A percentile compares a stretch with the other conserved stretches of the same genome.
These are phyloP conservation scores for Lutjanus argentimaculatus DNA, from an alignment of 2,797 vertebrate genomes.

Conservation along the genomic window DNA sequence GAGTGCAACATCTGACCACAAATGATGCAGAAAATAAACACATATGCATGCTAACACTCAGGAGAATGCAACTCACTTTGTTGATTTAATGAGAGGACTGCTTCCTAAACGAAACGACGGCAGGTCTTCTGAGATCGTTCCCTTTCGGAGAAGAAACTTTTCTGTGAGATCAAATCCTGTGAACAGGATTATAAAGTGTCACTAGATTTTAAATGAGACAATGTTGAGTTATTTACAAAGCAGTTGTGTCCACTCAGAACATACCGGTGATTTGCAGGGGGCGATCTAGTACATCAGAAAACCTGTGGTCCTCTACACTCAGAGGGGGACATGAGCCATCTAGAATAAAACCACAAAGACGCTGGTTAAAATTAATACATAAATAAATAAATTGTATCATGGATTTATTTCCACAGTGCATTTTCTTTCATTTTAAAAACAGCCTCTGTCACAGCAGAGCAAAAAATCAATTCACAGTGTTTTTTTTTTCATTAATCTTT, in stretches of 20 bases:
- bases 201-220: background rate
- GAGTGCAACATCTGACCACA: slow-evolving; percentile 21
- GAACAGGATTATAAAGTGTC: slow-evolving; percentile 33
- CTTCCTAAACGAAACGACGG: slow-evolving; percentile 93
- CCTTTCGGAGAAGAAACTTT: slow-evolving; percentile 91
- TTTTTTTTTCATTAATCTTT: slow-evolving; percentile 29
- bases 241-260: slow-evolving; percentile 6
- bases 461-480: slow-evolving; percentile 23
- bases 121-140: slow-evolving; percentile 88
- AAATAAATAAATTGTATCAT: slow-evolving; percentile 1
- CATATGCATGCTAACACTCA: background rate
- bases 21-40: slow-evolving; percentile 19
- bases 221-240: background rate
- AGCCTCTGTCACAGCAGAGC: background rate
- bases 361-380: background rate
- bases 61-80: slow-evolving; percentile 88
- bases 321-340: slow-evolving; percentile 89
- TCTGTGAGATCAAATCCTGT: slow-evolving; percentile 95
- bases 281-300: slow-evolving; percentile 82
- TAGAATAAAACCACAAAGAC: slow-evolving; percentile 68
- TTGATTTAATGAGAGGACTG: slow-evolving; percentile 91
- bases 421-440: slow-evolving; percentile 20
- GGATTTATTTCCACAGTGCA: slow-evolving; percentile 27
- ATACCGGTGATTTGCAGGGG: slow-evolving; percentile 89
- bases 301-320: slow-evolving; percentile 82